Conservation (phyloP, 30 jellyfish, hydroid and myxozoan genomes). For the Hydractinia symbiolongicarpus region DNA sequence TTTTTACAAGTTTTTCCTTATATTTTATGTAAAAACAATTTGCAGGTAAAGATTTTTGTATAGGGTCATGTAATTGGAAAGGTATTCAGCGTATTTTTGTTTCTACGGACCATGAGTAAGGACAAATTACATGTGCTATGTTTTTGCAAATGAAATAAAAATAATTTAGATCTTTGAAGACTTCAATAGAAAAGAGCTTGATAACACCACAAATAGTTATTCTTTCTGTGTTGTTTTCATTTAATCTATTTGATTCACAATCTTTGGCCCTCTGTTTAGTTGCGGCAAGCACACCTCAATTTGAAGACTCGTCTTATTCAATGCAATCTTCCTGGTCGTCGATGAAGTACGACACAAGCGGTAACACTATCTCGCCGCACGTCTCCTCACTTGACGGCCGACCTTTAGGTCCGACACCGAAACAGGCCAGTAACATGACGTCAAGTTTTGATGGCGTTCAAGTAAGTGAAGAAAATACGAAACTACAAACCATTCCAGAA, state of each 20-base stretch:
- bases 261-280: not conserved
- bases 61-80: too few relatives aligned
- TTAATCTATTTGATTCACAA: too few relatives aligned
- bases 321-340: not conserved
- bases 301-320: slow-evolving; percentile 8
- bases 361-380: slow-evolving; percentile 9
- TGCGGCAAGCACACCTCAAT: slow-evolving; percentile 16
- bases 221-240: too few relatives aligned
- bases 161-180: too few relatives aligned
- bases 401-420: slow-evolving; percentile 19
- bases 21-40: too few relatives aligned
- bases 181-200: too few relatives aligned
- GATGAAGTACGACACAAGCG: slow-evolving; percentile 8
- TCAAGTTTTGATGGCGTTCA: slow-evolving; percentile 2
- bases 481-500: slow-evolving; percentile 3
- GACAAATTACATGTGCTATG: too few relatives aligned
- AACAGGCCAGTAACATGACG: slow-evolving; percentile 1
- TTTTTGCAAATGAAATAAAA: too few relatives aligned
- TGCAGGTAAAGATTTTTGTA: too few relatives aligned
- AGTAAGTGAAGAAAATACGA: not conserved
- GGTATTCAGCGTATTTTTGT: too few relatives aligned
- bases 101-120: too few relatives aligned
- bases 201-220: too few relatives aligned
- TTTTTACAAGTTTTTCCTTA: not conserved
- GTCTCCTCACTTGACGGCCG: slow-evolving; percentile 1